phyloP scores from a whole-genome alignment of 2,888 invertebrate species.

The Coronaproctus castanopsis region DNA sequence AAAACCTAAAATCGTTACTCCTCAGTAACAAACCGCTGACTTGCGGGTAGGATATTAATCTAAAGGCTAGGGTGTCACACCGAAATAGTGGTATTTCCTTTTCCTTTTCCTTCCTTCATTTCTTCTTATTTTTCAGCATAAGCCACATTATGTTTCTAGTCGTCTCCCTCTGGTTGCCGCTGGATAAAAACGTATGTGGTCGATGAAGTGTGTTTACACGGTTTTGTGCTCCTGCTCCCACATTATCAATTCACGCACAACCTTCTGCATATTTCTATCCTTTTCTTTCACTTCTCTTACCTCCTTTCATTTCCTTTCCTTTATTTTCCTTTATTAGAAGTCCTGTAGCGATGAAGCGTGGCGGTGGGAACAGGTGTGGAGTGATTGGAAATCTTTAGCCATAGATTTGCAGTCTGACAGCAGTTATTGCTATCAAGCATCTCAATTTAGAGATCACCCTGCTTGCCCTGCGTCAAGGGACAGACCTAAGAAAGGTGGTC shows the following conservation, averaged over 20 bases:
- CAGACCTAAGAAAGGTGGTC: neutral
- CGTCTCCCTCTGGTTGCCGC: neutral
- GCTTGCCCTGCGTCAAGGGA: neutral
- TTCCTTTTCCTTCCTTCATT: neutral
- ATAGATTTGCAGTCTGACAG: neutral
- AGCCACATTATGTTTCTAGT: neutral
- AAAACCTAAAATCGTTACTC: neutral
- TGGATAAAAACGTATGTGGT: too few relatives aligned
- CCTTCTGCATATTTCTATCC: neutral
- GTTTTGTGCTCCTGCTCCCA: neutral
- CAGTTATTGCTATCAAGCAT: neutral
- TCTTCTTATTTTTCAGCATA: neutral
- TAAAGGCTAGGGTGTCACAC: neutral
- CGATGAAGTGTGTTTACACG: neutral
- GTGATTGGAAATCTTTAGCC: neutral
- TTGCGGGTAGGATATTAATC: too few relatives aligned
- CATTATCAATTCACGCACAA: neutral
- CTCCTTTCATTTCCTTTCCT: neutral
- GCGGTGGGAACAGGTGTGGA: neutral
- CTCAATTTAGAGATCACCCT: neutral
- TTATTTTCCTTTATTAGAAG: neutral
- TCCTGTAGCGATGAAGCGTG: neutral
- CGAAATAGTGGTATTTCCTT: neutral
- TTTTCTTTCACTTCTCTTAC: neutral
- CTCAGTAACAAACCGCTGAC: neutral